A percentile compares a stretch with the other conserved stretches of the same genome.
These are phyloP conservation scores for Rotaria sp. DNA, from an alignment of 2,888 invertebrate species.

Conservation along the genomic window DNA sequence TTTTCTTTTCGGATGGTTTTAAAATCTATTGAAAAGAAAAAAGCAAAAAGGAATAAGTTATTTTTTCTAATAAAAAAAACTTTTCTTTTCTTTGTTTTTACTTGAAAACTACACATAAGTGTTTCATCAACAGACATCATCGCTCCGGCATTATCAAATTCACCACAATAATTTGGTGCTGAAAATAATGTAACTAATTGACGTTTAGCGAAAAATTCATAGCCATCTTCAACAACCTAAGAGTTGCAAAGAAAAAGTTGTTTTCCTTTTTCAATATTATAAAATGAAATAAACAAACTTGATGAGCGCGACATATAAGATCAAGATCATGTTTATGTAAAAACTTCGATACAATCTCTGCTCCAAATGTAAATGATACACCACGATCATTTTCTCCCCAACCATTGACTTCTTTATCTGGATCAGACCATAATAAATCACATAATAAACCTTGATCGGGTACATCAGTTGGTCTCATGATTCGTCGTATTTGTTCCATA, in stretches of 20 bases:
- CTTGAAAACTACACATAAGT: constrained; percentile 92
- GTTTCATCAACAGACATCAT: constrained; percentile 82
- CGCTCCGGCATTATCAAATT: constrained; percentile 60
- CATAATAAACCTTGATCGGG: constrained; percentile 60
- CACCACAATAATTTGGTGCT: constrained; percentile 87
- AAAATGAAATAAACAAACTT: constrained; percentile 58
- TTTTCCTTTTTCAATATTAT: no score
- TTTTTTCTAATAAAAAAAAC: neutral
- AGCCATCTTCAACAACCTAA: constrained; percentile 90
- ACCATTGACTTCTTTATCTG: constrained; percentile 73
- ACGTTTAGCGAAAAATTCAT: constrained; percentile 96
- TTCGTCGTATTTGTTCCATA: constrained; percentile 62
- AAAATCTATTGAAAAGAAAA: constrained; percentile 48
- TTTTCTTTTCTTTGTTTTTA: constrained; percentile 44
- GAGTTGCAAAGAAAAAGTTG: neutral
- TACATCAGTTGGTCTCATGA: constrained; percentile 62
- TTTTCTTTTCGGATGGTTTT: constrained; percentile 60
- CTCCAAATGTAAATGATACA: constrained; percentile 97
- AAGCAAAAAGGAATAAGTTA: neutral
- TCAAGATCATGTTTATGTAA: constrained; percentile 98
- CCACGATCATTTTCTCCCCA: constrained; percentile 99
- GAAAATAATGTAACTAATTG: constrained; percentile 82
- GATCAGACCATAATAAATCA: constrained; percentile 62
- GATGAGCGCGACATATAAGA: constrained; percentile 97
- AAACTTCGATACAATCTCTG: constrained; percentile 98